Evolutionary conservation across 2,113 vertebrate genomes (phyloP), one percentile per base, ranked within the genome.

Genomic region (Felis chaus): DNA sequence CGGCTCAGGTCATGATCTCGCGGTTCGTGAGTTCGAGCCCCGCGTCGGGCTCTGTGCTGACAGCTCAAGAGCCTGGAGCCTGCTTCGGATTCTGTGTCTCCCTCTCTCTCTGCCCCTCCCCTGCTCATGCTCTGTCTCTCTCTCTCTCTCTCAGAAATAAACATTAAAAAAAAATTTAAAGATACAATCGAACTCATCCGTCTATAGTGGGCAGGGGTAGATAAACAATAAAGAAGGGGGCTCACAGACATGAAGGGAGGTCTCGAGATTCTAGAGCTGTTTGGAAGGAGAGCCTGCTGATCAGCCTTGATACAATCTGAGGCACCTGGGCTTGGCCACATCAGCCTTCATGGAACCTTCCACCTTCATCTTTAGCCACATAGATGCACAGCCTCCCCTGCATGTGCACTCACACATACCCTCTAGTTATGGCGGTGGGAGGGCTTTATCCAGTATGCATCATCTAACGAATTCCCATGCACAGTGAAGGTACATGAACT

Each of bases 21-120:
- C 7, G 0, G 45, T 45, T 45, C 8, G 1, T 1, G 45, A 1
- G 0, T 45, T 45, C 8, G 45, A 45, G 45, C 45, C 45, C 45
- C 8, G 45, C 45, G 1, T 1, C 8, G 45, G 45, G 45, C 45
- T 45, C 45, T 45, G 45, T 45, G 45, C 45, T 45, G 45, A 45
- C 45, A 2, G 45, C 45, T 45, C 8, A 8, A 8, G 45, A 45
- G 45, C 45, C 45, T 45, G 45, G 45, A 45, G 45, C 45, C 45
- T 45, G 45, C 45, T 45, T 0, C 0, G 45, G 45, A 45, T 45
- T 45, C 45, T 45, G 45, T 45, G 45, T 45, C 45, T 45, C 45
- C 45, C 45, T 45, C 45, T 45, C 45, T 45, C 45, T 45, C 45
- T 45, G 45, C 45, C 45, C 45, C 45, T 45, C 45, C 45, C 45